A percentile compares a stretch with the other conserved stretches of the same genome.
These are phyloP conservation scores for Platichthys flesus DNA, from an alignment of 2,113 vertebrate species.

Conservation along the genomic window DNA sequence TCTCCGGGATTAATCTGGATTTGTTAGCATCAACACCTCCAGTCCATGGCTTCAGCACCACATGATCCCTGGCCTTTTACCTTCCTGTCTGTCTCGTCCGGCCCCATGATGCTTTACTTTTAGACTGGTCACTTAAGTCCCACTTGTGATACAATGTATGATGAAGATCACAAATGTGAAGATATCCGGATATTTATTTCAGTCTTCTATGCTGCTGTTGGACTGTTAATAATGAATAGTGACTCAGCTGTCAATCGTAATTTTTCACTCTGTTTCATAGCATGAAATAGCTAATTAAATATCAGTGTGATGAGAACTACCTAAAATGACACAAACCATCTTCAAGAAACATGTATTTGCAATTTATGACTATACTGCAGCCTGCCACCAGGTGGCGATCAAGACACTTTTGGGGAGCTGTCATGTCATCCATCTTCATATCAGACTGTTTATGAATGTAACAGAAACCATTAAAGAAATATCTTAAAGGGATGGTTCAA, in stretches of 20 bases:
- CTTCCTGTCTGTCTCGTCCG: too few relatives aligned
- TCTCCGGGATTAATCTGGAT: conserved; percentile 63
- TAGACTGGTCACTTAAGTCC: neutral
- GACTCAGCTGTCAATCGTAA: neutral
- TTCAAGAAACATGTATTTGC: too few relatives aligned
- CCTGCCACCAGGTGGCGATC: too few relatives aligned
- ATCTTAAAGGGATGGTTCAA: neutral
- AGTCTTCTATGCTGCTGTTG: neutral
- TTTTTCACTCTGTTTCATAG: too few relatives aligned
- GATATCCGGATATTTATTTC: neutral
- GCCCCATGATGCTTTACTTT: conserved; percentile 16
- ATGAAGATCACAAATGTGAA: neutral
- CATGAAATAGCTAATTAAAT: too few relatives aligned
- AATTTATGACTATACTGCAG: too few relatives aligned
- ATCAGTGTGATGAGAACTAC: too few relatives aligned
- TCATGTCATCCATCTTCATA: too few relatives aligned
- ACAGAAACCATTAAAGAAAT: neutral
- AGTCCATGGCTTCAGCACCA: conserved; percentile 1
- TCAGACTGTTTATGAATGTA: too few relatives aligned
- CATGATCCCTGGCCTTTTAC: conserved; percentile 32
- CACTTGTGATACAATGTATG: neutral
- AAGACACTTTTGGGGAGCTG: too few relatives aligned
- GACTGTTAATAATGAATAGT: neutral
- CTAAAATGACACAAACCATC: too few relatives aligned
- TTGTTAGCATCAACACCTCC: conserved; percentile 59